A percentile compares a stretch with the other conserved stretches of the same genome.
phyloP scores from a whole-genome alignment of 2,113 vertebrate species.

The Sander lucioperca region DNA sequence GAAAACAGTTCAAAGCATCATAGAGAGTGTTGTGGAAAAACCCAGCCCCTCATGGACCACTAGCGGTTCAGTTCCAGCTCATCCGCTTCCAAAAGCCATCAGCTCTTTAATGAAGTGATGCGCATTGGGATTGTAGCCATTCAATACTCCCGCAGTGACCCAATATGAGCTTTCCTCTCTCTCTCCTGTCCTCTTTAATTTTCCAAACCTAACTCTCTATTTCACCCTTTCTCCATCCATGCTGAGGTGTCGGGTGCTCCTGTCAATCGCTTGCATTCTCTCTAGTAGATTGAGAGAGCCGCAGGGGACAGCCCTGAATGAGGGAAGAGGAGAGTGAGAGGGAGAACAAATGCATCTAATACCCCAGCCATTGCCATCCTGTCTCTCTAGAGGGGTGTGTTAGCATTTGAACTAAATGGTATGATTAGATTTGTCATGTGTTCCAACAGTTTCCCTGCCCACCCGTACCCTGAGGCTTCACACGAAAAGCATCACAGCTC shows the following conservation, averaged over 20 bases:
- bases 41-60: constrained; percentile 16
- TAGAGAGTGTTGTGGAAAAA: constrained; percentile 25
- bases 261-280: constrained; percentile 33
- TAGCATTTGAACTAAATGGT: constrained; percentile 60
- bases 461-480: constrained; percentile 2
- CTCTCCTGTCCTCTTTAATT: constrained; percentile 44
- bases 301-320: constrained; percentile 51
- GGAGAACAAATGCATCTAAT: constrained; percentile 58
- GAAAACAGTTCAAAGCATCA: constrained; percentile 43
- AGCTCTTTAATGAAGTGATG: constrained; percentile 61
- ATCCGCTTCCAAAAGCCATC: constrained; percentile 49
- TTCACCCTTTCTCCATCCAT: constrained; percentile 17
- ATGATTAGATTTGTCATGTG: constrained; percentile 65
- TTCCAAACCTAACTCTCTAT: constrained; percentile 32
- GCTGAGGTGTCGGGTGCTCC: constrained; percentile 28
- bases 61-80: constrained; percentile 62
- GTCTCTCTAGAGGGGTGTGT: constrained; percentile 45
- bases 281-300: constrained; percentile 72
- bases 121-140: constrained; percentile 55
- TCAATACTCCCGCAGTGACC: constrained; percentile 56
- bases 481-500: constrained; percentile 54
- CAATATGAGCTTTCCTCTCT: constrained; percentile 33
- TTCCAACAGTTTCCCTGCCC: constrained; percentile 38
- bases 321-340: constrained; percentile 17
- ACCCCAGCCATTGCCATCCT: constrained; percentile 20